Percentiles rank a stretch among this genome's conserved stretches.
Evolutionary conservation across 2,888 invertebrate species (phyloP).

Genomic region (Zele albiditarsus): DNA sequence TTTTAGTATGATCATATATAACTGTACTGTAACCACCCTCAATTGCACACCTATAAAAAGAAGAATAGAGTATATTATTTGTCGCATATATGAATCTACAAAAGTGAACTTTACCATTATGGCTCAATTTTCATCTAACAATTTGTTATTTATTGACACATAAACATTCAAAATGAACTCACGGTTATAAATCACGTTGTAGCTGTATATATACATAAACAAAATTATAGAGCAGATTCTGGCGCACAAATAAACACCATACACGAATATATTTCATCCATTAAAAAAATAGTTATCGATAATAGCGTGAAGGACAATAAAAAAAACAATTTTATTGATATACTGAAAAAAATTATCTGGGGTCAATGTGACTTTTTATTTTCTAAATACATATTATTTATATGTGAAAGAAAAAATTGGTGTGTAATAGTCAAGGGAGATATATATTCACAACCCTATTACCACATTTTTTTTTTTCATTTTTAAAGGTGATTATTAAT

Average conservation of each 20-base stretch:
- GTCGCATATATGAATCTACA: background rate
- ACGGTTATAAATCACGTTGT: too few species aligned
- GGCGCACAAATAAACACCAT: too few species aligned
- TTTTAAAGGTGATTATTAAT: conserved; percentile 23
- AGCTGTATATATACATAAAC: background rate
- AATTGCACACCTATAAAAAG: background rate
- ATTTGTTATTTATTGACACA: background rate
- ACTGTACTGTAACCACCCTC: background rate
- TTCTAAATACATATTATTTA: background rate
- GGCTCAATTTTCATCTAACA: background rate
- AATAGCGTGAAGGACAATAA: background rate
- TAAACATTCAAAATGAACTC: background rate
- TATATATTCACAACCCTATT: conserved; percentile 11
- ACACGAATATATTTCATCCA: too few species aligned
- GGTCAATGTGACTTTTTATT: background rate
- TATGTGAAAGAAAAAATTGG: background rate
- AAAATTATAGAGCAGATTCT: background rate
- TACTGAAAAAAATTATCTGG: background rate
- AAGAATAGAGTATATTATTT: background rate
- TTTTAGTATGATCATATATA: background rate
- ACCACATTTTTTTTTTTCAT: conserved; percentile 1
- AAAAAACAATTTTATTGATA: background rate
- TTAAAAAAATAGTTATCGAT: background rate
- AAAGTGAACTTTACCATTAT: background rate
- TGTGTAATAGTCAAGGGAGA: background rate